Percentiles rank a stretch among this genome's conserved stretches.
These are phyloP conservation scores for Oryzias dopingdopingensis DNA, from an alignment of 2,797 vertebrate genomes.

Conservation along the genomic window DNA sequence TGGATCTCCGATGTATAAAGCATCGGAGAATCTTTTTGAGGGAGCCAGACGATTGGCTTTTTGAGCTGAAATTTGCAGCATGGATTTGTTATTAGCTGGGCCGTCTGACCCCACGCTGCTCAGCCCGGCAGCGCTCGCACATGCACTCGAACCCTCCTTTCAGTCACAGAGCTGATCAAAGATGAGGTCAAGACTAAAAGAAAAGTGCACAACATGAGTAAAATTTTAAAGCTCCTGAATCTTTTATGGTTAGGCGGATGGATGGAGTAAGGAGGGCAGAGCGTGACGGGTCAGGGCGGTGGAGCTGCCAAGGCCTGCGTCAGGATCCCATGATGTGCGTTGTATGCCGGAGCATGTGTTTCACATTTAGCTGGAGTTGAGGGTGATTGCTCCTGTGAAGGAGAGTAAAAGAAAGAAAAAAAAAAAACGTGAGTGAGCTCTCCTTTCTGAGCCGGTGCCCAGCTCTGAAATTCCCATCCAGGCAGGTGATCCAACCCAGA, in stretches of 20 bases:
- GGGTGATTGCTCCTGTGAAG: conserved; percentile 54
- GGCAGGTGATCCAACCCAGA: conserved; percentile 62
- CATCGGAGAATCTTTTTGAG: neutral
- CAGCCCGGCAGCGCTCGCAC: conserved; percentile 16
- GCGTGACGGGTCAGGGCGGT: conserved; percentile 26
- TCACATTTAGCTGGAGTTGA: conserved; percentile 39
- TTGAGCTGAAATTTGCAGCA: neutral
- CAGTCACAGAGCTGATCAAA: conserved; percentile 41
- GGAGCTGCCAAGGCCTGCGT: conserved; percentile 18
- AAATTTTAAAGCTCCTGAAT: conserved; percentile 48
- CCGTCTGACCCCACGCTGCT: conserved; percentile 8
- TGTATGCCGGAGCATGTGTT: conserved; percentile 46
- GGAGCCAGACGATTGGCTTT: too few species aligned
- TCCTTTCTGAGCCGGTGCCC: conserved; percentile 37
- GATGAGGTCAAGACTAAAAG: conserved; percentile 42
- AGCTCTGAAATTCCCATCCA: conserved; percentile 14
- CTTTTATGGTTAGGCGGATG: conserved; percentile 29
- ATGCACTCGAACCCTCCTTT: conserved; percentile 6
- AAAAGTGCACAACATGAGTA: conserved; percentile 36
- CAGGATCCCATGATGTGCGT: conserved; percentile 23
- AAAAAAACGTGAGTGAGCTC: neutral
- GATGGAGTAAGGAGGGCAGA: conserved; percentile 24
- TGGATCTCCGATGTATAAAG: conserved; percentile 15
- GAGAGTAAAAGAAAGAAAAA: conserved; percentile 50
- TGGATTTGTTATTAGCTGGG: conserved; percentile 1